Conservation (phyloP, 2,888 invertebrate genomes). For the Pachymerium ferrugineum region DNA sequence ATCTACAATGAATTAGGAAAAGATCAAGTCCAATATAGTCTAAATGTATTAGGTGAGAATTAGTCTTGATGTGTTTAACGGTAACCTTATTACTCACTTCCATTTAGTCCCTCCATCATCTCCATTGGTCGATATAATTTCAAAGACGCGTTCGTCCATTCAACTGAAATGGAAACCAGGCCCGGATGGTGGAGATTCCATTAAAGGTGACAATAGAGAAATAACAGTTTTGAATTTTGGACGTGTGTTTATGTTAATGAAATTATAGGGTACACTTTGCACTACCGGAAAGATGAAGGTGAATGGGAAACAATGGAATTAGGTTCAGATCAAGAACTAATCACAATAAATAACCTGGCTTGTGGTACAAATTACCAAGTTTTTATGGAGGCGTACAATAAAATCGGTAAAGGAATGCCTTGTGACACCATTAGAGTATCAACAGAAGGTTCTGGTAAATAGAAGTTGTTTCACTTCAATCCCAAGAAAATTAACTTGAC, state of each 20-base stretch:
- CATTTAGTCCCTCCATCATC: conserved; percentile 40
- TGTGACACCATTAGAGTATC: conserved; percentile 1
- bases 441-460: conserved; percentile 19
- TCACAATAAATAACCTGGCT: not conserved
- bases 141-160: conserved; percentile 37
- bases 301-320: not conserved
- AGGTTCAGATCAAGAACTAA: not conserved
- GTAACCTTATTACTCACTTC: not conserved
- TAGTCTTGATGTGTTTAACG: not conserved
- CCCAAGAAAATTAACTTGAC: not conserved
- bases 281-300: not conserved
- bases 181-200: conserved; percentile 31
- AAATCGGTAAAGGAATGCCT: not conserved
- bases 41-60: conserved; percentile 46
- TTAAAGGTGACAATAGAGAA: too few relatives aligned
- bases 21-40: conserved; percentile 44
- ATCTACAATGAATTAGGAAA: conserved; percentile 45
- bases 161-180: conserved; percentile 38
- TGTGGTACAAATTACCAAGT: conserved; percentile 24
- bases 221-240: too few relatives aligned
- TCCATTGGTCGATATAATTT: conserved; percentile 38
- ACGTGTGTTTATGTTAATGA: too few relatives aligned
- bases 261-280: not conserved
- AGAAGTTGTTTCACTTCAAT: not conserved
- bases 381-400: conserved; percentile 25